Conservation (phyloP, 2,888 invertebrate species). For the Dugesia japonica region DNA sequence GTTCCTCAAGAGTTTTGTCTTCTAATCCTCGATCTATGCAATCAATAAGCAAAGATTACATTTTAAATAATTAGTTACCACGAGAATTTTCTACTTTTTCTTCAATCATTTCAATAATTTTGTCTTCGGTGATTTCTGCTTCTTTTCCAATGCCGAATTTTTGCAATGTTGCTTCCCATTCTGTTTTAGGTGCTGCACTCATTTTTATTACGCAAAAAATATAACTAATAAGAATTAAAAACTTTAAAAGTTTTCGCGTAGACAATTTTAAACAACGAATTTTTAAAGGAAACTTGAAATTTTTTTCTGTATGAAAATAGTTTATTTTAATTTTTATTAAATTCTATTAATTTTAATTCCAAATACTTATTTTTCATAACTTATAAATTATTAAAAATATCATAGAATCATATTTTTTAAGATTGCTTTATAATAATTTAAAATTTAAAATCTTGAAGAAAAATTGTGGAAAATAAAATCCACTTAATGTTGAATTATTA, state of each 20-base stretch:
- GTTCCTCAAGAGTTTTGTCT: constrained; percentile 62
- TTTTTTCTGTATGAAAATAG: background rate
- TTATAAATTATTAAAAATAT: too few relatives aligned
- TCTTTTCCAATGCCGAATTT: background rate
- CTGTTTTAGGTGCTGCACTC: background rate
- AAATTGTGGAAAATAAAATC: too few relatives aligned
- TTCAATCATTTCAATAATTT: constrained; percentile 5
- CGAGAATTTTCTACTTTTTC: background rate
- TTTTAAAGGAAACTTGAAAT: background rate
- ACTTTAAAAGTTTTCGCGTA: background rate
- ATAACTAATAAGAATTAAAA: background rate
- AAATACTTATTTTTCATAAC: background rate
- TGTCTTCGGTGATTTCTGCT: background rate
- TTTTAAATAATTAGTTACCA: background rate
- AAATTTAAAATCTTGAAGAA: too few relatives aligned
- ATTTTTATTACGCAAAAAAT: background rate
- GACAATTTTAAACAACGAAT: background rate
- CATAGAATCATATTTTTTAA: too few relatives aligned
- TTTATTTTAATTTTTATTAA: background rate
- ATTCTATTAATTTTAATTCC: background rate
- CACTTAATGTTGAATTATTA: too few relatives aligned
- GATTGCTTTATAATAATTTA: too few relatives aligned
- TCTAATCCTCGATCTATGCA: background rate
- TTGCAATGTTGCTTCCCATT: background rate
- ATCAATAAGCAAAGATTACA: background rate